Evolutionary conservation across 2,797 vertebrate species (phyloP), one percentile per base, ranked within the genome.

Genomic region (Sebastes cheni): DNA sequence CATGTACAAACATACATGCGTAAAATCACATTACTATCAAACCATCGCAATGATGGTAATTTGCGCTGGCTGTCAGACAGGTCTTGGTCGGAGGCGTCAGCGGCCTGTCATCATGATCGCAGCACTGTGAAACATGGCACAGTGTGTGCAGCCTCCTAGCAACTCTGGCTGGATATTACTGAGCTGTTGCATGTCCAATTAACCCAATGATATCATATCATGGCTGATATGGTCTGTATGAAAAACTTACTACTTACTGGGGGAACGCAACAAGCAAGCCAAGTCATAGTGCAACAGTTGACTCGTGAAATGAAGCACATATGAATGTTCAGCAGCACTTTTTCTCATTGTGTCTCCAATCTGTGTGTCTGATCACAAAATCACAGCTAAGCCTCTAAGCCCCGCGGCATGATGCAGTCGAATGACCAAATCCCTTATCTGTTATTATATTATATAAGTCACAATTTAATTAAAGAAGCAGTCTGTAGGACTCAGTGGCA

Each of bases 131-230:
- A 71, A 79, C 79, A 68, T 23, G 50, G 65, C 55, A n/a, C 54
- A 52, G n/a, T 50, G 36, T 68, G 62, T 68, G 62, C 67, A 39
- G 72, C 75, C 80, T 85, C 78, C 72, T 58, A 83, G 78, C 80
- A 20, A 20, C 67, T 69, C 25, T 32, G 56, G 12, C 29, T n/a
- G 39, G 36, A 72, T 58, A 58, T 61, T 67, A 73, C 68, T 59
- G 66, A 76, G 72, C 68, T 67, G 62, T 58, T 76, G 36, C 72
- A 39, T 60, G 78, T 81, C 86, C 75, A 88, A 86, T 86, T 90
- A 90, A 79, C 75, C 77, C 69, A 77, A 85, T 88, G 76, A 88
- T 77, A 76, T 86, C 80, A 77, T 70, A 62, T 14, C 36, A 39
- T 23, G 25, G 80, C 50, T 86, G 84, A 80, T 81, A 83, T 36